Evolutionary conservation across 2,113 vertebrate species (phyloP).

Genomic region (Oreocharis arfaki): DNA sequence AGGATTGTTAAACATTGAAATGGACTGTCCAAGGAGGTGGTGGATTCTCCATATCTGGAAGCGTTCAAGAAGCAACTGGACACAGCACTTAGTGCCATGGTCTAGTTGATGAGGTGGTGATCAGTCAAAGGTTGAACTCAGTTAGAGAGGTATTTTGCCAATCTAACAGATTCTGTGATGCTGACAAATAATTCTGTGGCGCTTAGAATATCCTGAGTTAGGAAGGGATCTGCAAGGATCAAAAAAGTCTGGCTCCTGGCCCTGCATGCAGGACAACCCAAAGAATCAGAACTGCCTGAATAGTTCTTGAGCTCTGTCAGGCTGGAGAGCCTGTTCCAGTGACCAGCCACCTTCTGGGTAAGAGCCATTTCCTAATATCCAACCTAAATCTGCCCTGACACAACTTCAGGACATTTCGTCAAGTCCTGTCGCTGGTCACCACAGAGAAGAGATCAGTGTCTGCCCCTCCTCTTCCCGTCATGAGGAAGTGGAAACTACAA

Average conservation of each 20-base stretch:
- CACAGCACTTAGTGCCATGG: background rate
- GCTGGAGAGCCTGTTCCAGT: background rate
- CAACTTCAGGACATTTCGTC: background rate
- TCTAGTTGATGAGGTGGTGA: background rate
- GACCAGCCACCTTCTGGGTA: background rate
- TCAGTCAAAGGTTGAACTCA: background rate
- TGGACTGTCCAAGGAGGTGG: background rate
- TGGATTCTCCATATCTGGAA: background rate
- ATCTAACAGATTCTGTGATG: background rate
- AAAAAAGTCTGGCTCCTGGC: background rate
- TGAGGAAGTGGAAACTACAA: rapidly evolving
- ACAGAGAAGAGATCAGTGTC: too few species aligned
- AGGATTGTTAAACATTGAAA: background rate
- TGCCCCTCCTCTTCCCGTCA: background rate
- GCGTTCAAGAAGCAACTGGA: background rate
- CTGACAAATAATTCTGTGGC: background rate
- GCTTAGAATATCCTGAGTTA: background rate
- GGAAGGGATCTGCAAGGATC: background rate
- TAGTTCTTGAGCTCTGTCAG: background rate
- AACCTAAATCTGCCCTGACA: background rate
- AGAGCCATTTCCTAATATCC: background rate
- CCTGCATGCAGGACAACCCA: background rate
- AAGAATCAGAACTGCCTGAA: background rate
- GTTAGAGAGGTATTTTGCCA: background rate
- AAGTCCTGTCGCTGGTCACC: background rate